Evolutionary conservation across 2,113 vertebrate species (phyloP), one percentile per base, ranked within the genome.

Genomic region (Microcebus jonahi): DNA sequence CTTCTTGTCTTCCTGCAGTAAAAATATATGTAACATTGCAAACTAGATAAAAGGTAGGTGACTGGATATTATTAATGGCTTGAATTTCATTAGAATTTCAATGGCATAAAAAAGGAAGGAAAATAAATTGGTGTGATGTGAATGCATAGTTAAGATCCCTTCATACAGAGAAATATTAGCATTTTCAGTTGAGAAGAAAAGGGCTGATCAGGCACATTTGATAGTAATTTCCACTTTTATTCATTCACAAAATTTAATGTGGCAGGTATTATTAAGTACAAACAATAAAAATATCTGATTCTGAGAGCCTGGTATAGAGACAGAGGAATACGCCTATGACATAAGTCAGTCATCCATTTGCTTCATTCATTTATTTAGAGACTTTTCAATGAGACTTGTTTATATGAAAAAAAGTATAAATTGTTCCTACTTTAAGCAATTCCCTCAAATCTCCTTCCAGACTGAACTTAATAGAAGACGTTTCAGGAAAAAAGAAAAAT

Each of bases 181-280:
- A 61, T 89, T 73, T 87, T 50, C 45, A 57, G 0, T 42, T 45
- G 48, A 77, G 55, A 94, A 83, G n/a, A 77, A 77, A 57, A 29
- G 53, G 3, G 12, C 8, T 50, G 12, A 29, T 84, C 8, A 79
- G 48, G 25, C 34, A 5, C 20, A 39, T 42, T 53, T 34, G 25
- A 75, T 20, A 36, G 29, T 73, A 67, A 89, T 77, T 83, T 42
- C 57, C 3, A 36, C 25, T 91, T 95, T 65, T 48, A 34, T 55
- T 96, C 61, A n/a, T 50, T 94, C 86, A 90, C 29, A 91, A 55
- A 96, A 92, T 59, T 65, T 61, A 88, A 91, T 68, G 57, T 29
- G 18, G 20, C 14, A 63, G n/a, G 39, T 73, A 71, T 13, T 75
- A 50, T 53, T 73, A 79, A n/a, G 12, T 18, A 8, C 13, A 59